These are phyloP conservation scores for Porites evermanni DNA, from an alignment of 92 coral and sea anemone species.

Conservation along the genomic window DNA sequence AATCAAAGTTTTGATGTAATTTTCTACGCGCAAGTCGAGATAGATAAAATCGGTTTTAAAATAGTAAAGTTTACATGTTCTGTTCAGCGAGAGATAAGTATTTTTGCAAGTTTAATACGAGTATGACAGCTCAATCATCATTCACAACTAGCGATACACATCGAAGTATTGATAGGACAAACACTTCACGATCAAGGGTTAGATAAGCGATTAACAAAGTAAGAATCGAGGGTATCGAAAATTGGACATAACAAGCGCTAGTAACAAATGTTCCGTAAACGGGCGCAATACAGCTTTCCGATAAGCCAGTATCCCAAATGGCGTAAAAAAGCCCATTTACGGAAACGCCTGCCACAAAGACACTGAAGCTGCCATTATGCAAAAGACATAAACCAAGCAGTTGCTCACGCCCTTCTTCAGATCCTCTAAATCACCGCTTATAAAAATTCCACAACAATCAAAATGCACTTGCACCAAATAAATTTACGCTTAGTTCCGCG, in stretches of 20 bases:
- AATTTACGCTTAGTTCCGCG: neutral
- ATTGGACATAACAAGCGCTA: neutral
- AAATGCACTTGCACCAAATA: conserved; percentile 13
- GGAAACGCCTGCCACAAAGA: neutral
- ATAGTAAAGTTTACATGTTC: neutral
- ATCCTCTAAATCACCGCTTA: conserved; percentile 45
- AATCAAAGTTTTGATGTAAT: neutral
- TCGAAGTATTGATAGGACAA: conserved; percentile 52
- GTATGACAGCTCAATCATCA: conserved; percentile 49
- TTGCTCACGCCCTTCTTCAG: conserved; percentile 50
- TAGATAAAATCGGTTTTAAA: conserved; percentile 6
- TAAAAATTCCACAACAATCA: conserved; percentile 27
- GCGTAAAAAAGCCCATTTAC: neutral
- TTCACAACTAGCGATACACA: conserved; percentile 49
- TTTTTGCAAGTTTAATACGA: conserved; percentile 11
- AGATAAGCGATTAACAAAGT: conserved; percentile 45
- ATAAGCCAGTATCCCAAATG: neutral
- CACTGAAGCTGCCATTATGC: neutral
- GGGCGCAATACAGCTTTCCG: neutral
- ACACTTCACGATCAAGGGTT: conserved; percentile 54
- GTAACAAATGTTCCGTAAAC: neutral
- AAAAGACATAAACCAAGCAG: conserved; percentile 23
- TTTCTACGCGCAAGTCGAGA: neutral
- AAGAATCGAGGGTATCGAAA: conserved; percentile 25
- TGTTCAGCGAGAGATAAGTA: conserved; percentile 17